Conservation (phyloP, 2,113 vertebrate species). For the Merops nubicus region DNA sequence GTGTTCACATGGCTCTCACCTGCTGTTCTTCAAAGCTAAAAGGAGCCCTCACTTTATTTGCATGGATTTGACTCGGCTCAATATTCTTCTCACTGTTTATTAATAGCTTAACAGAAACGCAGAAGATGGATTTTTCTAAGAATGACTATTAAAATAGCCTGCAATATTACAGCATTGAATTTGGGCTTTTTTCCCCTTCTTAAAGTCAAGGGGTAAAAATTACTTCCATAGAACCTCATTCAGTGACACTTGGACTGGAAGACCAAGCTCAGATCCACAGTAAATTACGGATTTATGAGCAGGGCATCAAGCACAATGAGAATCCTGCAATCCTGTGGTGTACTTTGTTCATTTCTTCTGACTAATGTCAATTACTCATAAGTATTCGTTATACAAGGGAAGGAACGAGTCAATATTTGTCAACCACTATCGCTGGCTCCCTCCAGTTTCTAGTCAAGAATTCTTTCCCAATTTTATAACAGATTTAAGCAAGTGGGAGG, state of each 20-base stretch:
- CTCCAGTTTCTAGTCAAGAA: background rate
- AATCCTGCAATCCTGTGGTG: background rate
- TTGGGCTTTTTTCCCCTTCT: background rate
- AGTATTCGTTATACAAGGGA: background rate
- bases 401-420: background rate
- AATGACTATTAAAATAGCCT: background rate
- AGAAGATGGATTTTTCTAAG: background rate
- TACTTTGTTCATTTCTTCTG: background rate
- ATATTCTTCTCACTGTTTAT: background rate
- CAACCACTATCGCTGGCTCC: background rate
- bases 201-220: background rate
- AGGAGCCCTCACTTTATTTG: background rate
- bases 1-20: background rate
- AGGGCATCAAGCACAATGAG: background rate
- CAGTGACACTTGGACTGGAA: background rate
- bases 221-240: background rate
- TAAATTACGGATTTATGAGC: background rate
- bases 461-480: background rate
- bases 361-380: background rate
- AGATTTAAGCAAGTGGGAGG: background rate
- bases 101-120: background rate
- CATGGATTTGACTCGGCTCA: background rate
- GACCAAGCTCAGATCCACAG: background rate
- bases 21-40: background rate
- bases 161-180: background rate